These are phyloP conservation scores for Herminia tarsipennalis DNA, from an alignment of 2,888 invertebrate species.

Conservation along the genomic window DNA sequence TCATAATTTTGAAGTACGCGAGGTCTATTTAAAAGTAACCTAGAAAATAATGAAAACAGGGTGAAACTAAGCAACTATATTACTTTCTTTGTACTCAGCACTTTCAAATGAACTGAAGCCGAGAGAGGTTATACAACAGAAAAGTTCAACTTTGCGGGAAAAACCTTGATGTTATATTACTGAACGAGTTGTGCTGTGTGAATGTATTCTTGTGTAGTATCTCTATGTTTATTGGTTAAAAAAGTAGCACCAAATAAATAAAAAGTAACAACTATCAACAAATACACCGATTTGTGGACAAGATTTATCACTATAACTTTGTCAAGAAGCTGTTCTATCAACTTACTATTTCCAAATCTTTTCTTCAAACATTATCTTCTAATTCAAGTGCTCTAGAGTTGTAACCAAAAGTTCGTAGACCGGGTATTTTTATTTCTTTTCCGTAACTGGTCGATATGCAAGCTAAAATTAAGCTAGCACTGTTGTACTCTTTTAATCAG, in stretches of 20 bases:
- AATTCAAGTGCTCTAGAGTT: too few relatives aligned
- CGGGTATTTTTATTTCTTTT: too few relatives aligned
- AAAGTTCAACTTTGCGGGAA: slow-evolving; percentile 17
- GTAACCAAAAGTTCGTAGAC: too few relatives aligned
- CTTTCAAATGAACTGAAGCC: slow-evolving; percentile 19
- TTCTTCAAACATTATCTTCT: too few relatives aligned
- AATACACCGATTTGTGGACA: background rate
- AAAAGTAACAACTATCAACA: background rate
- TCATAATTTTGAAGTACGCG: background rate
- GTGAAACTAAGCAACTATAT: slow-evolving; percentile 31
- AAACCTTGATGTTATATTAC: slow-evolving; percentile 3
- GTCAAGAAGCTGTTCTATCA: background rate
- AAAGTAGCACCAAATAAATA: background rate
- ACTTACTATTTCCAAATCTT: background rate
- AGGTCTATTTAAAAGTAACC: slow-evolving; percentile 20
- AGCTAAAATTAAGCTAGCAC: background rate
- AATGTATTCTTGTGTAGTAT: background rate
- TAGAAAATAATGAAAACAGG: slow-evolving; percentile 15
- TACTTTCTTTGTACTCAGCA: slow-evolving; percentile 26
- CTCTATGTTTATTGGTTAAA: background rate
- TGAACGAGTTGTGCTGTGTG: background rate
- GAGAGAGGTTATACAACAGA: slow-evolving; percentile 16
- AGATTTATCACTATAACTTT: background rate
- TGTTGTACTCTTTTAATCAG: background rate
- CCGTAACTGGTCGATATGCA: background rate